Evolutionary conservation across 2,888 invertebrate genomes (phyloP).

Genomic region (Pandemis corylana): DNA sequence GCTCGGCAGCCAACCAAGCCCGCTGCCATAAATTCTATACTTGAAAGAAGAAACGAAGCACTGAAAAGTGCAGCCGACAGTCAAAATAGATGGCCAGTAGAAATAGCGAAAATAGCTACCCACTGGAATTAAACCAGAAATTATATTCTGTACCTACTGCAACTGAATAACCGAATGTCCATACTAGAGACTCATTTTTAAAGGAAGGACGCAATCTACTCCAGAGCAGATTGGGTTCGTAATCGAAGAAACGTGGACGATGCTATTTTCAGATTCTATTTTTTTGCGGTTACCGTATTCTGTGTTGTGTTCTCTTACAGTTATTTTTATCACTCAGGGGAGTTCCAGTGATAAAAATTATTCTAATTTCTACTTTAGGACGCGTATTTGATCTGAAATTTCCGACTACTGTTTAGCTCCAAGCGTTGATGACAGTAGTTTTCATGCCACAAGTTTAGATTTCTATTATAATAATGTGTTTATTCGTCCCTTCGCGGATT

Average conservation of each 20-base stretch:
- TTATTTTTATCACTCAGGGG: too few relatives aligned
- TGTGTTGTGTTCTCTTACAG: too few relatives aligned
- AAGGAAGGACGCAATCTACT: background rate
- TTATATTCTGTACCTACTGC: background rate
- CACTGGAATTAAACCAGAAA: background rate
- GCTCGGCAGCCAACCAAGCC: slow-evolving; percentile 12
- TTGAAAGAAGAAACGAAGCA: slow-evolving; percentile 33
- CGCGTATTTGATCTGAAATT: background rate
- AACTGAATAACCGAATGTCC: background rate
- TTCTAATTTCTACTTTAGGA: background rate
- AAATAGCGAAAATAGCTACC: slow-evolving; percentile 1
- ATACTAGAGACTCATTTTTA: background rate
- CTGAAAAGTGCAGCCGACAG: slow-evolving; percentile 36
- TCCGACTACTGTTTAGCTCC: background rate
- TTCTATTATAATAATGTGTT: slow-evolving; percentile 16
- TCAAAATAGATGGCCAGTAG: slow-evolving; percentile 31
- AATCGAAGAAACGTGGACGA: background rate
- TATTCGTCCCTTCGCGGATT: slow-evolving; percentile 28
- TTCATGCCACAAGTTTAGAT: slow-evolving; percentile 10
- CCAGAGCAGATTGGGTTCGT: background rate
- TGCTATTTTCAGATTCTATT: background rate
- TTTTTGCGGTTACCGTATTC: background rate
- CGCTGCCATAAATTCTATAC: slow-evolving; percentile 31
- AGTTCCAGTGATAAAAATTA: too few relatives aligned
- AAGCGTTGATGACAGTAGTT: background rate